Percentiles rank a stretch among this genome's conserved stretches.
Conservation (phyloP, 2,888 invertebrate genomes). For the Oscheius sp. region DNA sequence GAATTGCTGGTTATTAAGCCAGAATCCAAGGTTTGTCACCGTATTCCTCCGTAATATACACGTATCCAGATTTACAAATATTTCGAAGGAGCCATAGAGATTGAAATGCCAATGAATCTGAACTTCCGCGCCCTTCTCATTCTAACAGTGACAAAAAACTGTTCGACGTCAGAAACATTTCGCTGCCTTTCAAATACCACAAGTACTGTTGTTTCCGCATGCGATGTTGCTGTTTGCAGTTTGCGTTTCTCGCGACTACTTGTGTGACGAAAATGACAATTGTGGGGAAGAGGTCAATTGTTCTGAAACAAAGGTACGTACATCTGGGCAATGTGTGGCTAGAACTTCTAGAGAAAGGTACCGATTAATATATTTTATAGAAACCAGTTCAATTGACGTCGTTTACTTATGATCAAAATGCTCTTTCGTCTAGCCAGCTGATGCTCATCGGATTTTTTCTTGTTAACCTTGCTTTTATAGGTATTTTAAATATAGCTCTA, state of each 20-base stretch:
- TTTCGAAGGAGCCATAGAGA: conserved; percentile 39
- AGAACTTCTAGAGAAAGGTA: too few species aligned
- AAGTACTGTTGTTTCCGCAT: conserved; percentile 4
- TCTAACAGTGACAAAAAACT: conserved; percentile 41
- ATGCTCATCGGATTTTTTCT: conserved; percentile 56
- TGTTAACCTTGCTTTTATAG: conserved; percentile 48
- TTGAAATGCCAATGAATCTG: conserved; percentile 52
- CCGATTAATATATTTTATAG: not conserved
- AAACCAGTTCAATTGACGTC: conserved; percentile 13
- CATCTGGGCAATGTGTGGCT: not conserved
- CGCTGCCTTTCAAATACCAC: conserved; percentile 17
- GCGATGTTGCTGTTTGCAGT: conserved; percentile 21
- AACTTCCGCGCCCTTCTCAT: conserved; percentile 49
- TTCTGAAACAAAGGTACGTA: conserved; percentile 27
- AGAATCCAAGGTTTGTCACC: conserved; percentile 40
- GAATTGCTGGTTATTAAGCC: conserved; percentile 39
- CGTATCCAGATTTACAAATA: conserved; percentile 43
- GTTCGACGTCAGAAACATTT: conserved; percentile 17
- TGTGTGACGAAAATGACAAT: conserved; percentile 37
- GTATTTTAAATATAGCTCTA: conserved; percentile 24
- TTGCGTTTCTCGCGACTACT: conserved; percentile 33
- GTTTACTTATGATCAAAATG: conserved; percentile 45
- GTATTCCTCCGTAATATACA: not conserved
- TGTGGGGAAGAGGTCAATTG: conserved; percentile 37
- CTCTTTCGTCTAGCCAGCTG: conserved; percentile 49